These are phyloP conservation scores for Apteryx owenii DNA, from an alignment of 2,113 vertebrate species.

Conservation along the genomic window DNA sequence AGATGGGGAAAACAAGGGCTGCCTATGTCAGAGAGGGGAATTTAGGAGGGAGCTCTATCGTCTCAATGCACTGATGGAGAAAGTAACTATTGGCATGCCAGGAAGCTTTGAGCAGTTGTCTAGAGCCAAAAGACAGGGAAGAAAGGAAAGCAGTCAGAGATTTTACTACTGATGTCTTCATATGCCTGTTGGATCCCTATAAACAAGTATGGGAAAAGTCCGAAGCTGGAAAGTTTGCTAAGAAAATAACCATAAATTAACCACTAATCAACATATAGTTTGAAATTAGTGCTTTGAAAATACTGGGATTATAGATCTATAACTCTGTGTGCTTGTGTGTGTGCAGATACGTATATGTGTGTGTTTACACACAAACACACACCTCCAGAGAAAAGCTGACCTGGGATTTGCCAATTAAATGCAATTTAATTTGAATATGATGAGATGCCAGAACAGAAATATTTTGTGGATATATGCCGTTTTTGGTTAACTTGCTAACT, in stretches of 20 bases:
- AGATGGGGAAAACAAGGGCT: conserved; percentile 11
- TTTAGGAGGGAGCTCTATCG: background rate
- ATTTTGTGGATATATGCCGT: background rate
- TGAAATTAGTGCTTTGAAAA: background rate
- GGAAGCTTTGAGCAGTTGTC: background rate
- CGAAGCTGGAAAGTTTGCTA: background rate
- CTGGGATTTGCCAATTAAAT: background rate
- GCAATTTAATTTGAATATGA: background rate
- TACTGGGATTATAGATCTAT: background rate
- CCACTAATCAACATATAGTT: background rate
- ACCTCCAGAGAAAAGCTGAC: background rate
- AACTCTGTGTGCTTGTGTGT: background rate
- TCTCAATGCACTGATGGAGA: conserved; percentile 35
- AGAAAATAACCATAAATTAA: background rate
- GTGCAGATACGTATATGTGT: too few species aligned
- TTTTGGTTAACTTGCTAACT: background rate
- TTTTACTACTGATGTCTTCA: background rate
- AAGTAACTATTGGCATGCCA: conserved; percentile 1
- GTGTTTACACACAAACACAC: background rate
- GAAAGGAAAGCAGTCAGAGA: background rate
- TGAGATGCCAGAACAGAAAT: background rate
- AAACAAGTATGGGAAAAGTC: rapidly evolving
- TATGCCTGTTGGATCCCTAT: background rate
- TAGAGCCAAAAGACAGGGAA: background rate
- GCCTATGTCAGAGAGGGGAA: background rate